phyloP scores from a whole-genome alignment of 2,888 invertebrate species.

The Drosophila multiciliata region DNA sequence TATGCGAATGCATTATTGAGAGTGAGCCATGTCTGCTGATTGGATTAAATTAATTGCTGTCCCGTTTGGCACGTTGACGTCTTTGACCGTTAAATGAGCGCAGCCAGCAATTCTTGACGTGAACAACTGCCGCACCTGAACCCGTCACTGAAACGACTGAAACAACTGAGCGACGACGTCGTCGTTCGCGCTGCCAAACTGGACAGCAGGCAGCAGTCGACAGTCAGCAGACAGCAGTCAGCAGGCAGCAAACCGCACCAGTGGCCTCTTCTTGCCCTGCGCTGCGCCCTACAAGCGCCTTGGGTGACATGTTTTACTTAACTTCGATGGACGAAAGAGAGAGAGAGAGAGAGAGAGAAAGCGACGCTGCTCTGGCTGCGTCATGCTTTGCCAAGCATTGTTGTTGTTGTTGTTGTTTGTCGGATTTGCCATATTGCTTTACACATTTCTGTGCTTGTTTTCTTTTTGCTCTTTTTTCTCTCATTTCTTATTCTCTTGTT shows the following conservation, averaged over 20 bases:
- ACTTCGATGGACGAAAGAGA: neutral
- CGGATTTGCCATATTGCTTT: constrained; percentile 61
- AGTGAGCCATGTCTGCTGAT: neutral
- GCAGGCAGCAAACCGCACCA: neutral
- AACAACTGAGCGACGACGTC: constrained; percentile 52
- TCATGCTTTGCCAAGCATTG: constrained; percentile 57
- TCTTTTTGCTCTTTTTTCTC: constrained; percentile 32
- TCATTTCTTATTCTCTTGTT: constrained; percentile 21
- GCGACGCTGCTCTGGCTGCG: constrained; percentile 41
- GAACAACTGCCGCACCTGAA: constrained; percentile 76
- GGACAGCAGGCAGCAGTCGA: constrained; percentile 8
- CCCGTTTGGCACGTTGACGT: constrained; percentile 39
- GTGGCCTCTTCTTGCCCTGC: constrained; percentile 49
- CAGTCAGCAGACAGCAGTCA: neutral
- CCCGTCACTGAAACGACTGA: constrained; percentile 74
- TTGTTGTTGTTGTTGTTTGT: constrained; percentile 27
- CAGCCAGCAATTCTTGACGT: constrained; percentile 23
- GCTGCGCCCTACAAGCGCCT: constrained; percentile 25
- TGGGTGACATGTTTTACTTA: constrained; percentile 64
- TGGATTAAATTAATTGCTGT: constrained; percentile 1
- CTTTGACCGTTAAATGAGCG: constrained; percentile 56
- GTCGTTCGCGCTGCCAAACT: constrained; percentile 17
- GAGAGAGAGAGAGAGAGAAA: neutral
- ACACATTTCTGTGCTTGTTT: constrained; percentile 27
- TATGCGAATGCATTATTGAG: neutral